A percentile compares a stretch with the other conserved stretches of the same genome.
Conservation (phyloP, 2,797 vertebrate species). For the Limosa lapponica region DNA sequence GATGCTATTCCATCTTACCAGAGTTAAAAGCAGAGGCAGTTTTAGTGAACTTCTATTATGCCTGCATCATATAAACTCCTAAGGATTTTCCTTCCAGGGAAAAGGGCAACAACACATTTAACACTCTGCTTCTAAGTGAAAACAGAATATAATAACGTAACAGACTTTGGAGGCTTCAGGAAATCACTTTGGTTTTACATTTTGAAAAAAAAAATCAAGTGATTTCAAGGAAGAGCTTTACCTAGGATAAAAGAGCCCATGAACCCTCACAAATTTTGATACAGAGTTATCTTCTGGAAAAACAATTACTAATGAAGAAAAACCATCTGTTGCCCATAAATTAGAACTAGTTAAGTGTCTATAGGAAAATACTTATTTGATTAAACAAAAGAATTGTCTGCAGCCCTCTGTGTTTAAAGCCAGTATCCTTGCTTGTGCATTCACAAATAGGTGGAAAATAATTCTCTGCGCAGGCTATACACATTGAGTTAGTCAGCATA, state of each 20-base stretch:
- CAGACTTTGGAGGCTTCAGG: not conserved
- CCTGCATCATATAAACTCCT: not conserved
- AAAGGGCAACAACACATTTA: rapidly evolving
- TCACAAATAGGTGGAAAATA: not conserved
- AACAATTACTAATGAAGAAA: conserved; percentile 6
- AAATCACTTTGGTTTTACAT: not conserved
- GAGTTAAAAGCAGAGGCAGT: not conserved
- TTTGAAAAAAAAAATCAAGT: not conserved
- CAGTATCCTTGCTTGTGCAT: not conserved
- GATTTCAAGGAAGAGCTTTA: not conserved
- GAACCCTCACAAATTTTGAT: not conserved
- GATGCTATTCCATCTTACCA: not conserved
- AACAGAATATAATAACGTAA: not conserved
- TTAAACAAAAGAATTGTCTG: not conserved
- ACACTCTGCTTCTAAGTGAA: not conserved
- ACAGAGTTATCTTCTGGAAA: not conserved
- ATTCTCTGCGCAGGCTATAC: not conserved
- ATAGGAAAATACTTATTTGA: conserved; percentile 9
- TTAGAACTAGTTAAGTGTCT: not conserved
- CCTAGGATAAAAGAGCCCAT: not conserved
- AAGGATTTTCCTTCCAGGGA: not conserved
- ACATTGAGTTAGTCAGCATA: conserved; percentile 3
- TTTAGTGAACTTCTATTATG: not conserved
- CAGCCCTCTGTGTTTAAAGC: not conserved
- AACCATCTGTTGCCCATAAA: not conserved